phyloP scores from a whole-genome alignment of 2,888 invertebrate genomes.

The Tetanocera ferruginea region DNA sequence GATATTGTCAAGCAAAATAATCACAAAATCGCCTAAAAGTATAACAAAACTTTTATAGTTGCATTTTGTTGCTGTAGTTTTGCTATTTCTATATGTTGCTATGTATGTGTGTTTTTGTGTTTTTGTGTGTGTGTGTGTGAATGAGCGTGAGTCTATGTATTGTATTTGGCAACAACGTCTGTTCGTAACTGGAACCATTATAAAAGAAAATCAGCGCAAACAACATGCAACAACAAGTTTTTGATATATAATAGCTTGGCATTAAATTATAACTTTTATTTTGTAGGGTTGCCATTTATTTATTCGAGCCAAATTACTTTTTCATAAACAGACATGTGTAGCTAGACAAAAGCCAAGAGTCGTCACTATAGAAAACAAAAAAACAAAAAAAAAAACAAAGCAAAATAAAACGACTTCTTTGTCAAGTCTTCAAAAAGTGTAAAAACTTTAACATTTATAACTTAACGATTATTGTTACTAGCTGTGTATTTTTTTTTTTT shows the following conservation, averaged over 20 bases:
- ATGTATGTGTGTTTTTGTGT: not conserved
- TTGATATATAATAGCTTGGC: not conserved
- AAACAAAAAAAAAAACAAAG: too few species aligned
- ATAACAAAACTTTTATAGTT: not conserved
- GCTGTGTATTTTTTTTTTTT: too few species aligned
- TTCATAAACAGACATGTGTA: not conserved
- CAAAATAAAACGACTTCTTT: not conserved
- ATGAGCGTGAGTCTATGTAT: too few species aligned
- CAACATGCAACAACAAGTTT: not conserved
- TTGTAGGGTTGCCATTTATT: not conserved
- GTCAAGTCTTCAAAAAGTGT: not conserved
- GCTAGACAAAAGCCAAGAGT: not conserved
- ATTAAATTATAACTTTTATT: not conserved
- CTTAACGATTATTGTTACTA: not conserved
- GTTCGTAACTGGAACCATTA: conserved; percentile 24
- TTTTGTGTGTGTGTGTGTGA: not conserved
- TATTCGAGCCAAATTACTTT: not conserved
- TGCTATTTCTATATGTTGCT: not conserved
- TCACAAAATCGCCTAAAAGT: not conserved
- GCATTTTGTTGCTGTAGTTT: not conserved
- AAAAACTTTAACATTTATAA: not conserved
- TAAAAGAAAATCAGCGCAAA: not conserved
- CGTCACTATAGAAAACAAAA: not conserved
- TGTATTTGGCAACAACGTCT: not conserved
- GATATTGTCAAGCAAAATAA: not conserved